These are phyloP conservation scores for Vanessa cardui DNA, from an alignment of 2,888 invertebrate genomes.

Conservation along the genomic window DNA sequence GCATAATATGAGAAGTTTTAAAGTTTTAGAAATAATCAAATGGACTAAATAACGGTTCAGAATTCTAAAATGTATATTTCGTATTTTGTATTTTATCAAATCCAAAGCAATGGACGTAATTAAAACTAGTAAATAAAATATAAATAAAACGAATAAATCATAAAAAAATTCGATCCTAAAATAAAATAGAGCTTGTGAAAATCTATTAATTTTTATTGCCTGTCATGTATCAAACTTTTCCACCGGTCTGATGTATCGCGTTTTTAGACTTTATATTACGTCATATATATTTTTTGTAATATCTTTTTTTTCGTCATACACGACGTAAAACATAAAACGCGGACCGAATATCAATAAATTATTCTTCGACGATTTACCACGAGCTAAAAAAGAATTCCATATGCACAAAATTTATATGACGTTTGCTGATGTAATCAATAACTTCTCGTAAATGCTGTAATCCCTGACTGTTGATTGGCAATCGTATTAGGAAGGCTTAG, in stretches of 20 bases:
- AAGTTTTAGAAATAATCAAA: too few species aligned
- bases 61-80: too few species aligned
- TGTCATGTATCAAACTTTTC: conserved; percentile 5
- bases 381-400: conserved; percentile 4
- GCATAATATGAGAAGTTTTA: too few species aligned
- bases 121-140: background rate
- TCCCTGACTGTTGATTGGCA: too few species aligned
- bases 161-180: background rate
- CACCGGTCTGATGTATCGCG: conserved; percentile 1
- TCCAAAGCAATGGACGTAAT: too few species aligned
- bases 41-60: too few species aligned
- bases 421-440: background rate
- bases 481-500: too few species aligned
- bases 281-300: background rate
- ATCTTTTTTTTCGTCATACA: conserved; percentile 11
- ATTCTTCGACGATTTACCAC: conserved; percentile 5
- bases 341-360: conserved; percentile 19
- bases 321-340: conserved; percentile 2
- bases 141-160: background rate
- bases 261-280: background rate
- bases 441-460: too few species aligned
- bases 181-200: background rate
- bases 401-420: background rate
- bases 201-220: conserved; percentile 10
- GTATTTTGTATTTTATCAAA: too few species aligned